Evolutionary conservation across 2,888 invertebrate genomes (phyloP), one percentile per base, ranked within the genome.

Genomic region (Diogma glabrata): DNA sequence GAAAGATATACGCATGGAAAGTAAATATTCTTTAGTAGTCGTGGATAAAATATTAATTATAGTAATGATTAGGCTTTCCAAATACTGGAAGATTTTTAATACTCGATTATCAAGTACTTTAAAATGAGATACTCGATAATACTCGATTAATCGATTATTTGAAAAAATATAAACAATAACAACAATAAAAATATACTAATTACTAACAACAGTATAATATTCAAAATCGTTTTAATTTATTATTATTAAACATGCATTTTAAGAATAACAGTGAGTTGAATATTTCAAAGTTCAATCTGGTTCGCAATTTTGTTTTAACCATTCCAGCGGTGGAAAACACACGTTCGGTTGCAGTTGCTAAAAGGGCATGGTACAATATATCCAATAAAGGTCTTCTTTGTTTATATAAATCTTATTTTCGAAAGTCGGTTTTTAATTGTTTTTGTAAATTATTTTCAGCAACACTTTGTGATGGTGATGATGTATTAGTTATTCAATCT

Each of bases 251-350:
- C 3, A 28, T 28, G 28, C n/a, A 3, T 28, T 28, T 28, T 28
- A 28, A 28, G 28, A 28, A 28, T 28, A 28, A 28, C 9, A 33
- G 33, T 33, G 33, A 33, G 16, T 33, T 33, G 10, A 33, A 33
- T 6, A 33, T 33, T 33, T 33, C 33, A 33, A 33, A 33, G 33
- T 33, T 7, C 33, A 33, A 33, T 33, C 33, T 33, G 33, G 33
- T 33, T 33, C 33, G 33, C 33, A 33, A 33, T 33, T 33, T 33
- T 33, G 33, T 33, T 33, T 33, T 33, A 33, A 33, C 33, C 33
- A 33, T 33, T 33, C 33, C 33, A 33, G 33, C 12, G 12, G 33
- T 33, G 14, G 12, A 33, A 33, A 33, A 33, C 12, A 12, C 33
- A 33, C 33, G 4, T 33, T 12, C 33, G 16, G 33, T 33, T 33